Conservation (phyloP, 2,888 invertebrate species). For the Lithosia quadra region DNA sequence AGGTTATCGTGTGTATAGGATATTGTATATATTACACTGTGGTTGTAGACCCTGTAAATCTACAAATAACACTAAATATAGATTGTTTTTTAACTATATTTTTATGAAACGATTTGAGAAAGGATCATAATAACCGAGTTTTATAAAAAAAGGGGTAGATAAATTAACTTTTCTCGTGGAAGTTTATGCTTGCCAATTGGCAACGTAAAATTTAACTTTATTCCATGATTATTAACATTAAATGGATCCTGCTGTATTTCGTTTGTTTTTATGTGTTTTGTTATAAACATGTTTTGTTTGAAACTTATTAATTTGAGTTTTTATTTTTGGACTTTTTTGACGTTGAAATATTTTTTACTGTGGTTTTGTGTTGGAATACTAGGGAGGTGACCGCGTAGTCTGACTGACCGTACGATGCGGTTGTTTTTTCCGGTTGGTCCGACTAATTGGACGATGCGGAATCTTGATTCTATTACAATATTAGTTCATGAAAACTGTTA, state of each 20-base stretch:
- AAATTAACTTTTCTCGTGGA: not conserved
- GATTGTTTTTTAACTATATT: not conserved
- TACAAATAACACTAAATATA: not conserved
- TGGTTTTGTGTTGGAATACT: not conserved
- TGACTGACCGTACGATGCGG: too few species aligned
- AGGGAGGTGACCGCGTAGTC: too few species aligned
- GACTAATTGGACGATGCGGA: too few species aligned
- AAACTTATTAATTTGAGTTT: not conserved
- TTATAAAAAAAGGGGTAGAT: not conserved
- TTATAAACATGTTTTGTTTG: slow-evolving; percentile 7
- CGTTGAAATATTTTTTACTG: not conserved
- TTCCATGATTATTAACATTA: slow-evolving; percentile 7
- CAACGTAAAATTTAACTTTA: not conserved
- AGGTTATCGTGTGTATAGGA: too few species aligned
- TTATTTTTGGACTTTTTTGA: not conserved
- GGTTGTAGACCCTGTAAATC: not conserved
- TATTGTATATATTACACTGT: not conserved
- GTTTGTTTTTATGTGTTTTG: slow-evolving; percentile 8
- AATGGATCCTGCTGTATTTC: slow-evolving; percentile 7
- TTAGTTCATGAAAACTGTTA: too few species aligned
- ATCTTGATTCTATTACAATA: too few species aligned
- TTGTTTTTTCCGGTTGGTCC: too few species aligned
- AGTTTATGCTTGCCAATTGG: not conserved
- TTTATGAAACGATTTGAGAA: not conserved
- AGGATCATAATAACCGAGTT: not conserved